Evolutionary conservation across 2,113 vertebrate species (phyloP), one percentile per base, ranked within the genome.

Genomic region (Albula glossodonta): DNA sequence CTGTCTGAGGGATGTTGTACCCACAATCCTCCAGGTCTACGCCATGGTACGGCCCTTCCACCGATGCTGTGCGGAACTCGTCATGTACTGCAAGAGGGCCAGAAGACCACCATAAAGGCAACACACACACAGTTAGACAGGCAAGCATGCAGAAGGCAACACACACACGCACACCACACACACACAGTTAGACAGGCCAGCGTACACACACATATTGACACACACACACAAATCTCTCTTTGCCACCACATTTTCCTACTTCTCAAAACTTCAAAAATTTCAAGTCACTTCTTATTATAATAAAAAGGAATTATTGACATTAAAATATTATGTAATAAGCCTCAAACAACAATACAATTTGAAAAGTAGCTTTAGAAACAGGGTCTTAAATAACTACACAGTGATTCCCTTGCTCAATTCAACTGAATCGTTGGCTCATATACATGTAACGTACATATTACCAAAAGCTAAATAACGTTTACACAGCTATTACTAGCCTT

Each of bases 1-100:
- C 98, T 0, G 98, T 98, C 95, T 99, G 98, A 0, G 98, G 98
- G 90, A 98, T 97, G 94, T 99, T 99, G 96, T 99, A 99, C 91
- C 97, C 98, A 0, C 98, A 99, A 95, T 99, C 98, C 89, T 98
- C 97, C 93, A 98, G 96, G 94, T 99, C 95, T 4, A 94, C 63
- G 0, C 96, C 97, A 22, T 94, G 94, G 91, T 97, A 97, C 0
- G 97, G 97, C 0, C 98, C 98, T 57, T 98, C 96, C 90, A 99
- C 98, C 0, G 97, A 96, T 0, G 98, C 97, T 0, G 93, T 97
- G 79, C 98, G 97, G 80, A 98, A 98, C 91, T 98, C 96, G 0
- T 99, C 98, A 0, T 99, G 98, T 89, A 97, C 98, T 99, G 89
- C 0, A 31, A 49, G 91, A 50, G 50, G 22, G 50, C 8, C 51